Evolutionary conservation across 2,888 invertebrate species (phyloP).

Genomic region (Galerucella calmariensis): DNA sequence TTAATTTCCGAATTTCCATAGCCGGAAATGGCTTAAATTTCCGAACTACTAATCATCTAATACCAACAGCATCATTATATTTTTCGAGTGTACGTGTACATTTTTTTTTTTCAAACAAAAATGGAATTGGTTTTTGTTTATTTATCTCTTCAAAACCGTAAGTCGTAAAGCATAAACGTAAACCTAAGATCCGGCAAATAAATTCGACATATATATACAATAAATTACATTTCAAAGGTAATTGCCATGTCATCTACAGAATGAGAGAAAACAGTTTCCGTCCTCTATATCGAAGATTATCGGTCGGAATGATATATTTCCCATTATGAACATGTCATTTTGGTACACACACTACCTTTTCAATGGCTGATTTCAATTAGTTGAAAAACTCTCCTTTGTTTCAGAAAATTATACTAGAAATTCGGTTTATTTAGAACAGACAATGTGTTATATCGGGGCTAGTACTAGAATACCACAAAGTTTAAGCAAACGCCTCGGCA

Average conservation of each 20-base stretch:
- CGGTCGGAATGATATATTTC: slow-evolving; percentile 46
- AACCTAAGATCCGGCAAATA: slow-evolving; percentile 31
- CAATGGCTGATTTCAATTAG: slow-evolving; percentile 6
- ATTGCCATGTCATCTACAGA: slow-evolving; percentile 50
- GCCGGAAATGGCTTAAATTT: slow-evolving; percentile 30
- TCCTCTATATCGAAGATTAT: slow-evolving; percentile 37
- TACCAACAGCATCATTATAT: slow-evolving; percentile 5
- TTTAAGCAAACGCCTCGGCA: too few species aligned
- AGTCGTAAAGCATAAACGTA: slow-evolving; percentile 5
- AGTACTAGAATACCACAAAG: too few species aligned
- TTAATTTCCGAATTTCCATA: slow-evolving; percentile 33
- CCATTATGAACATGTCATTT: slow-evolving; percentile 39
- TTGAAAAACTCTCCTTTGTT: neutral
- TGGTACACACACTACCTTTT: neutral
- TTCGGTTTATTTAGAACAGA: too few species aligned
- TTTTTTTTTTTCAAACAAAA: too few species aligned
- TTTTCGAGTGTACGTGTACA: too few species aligned
- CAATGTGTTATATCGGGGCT: too few species aligned
- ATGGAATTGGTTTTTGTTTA: neutral
- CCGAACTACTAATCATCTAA: slow-evolving; percentile 23
- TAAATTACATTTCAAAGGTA: slow-evolving; percentile 45
- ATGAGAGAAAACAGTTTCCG: slow-evolving; percentile 2
- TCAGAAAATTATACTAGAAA: neutral
- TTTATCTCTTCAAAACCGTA: slow-evolving; percentile 13
- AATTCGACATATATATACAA: slow-evolving; percentile 31